A percentile compares a stretch with the other conserved stretches of the same genome.
These are phyloP conservation scores for Pangasius krempfi DNA, from an alignment of 2,797 vertebrate genomes.

Conservation along the genomic window DNA sequence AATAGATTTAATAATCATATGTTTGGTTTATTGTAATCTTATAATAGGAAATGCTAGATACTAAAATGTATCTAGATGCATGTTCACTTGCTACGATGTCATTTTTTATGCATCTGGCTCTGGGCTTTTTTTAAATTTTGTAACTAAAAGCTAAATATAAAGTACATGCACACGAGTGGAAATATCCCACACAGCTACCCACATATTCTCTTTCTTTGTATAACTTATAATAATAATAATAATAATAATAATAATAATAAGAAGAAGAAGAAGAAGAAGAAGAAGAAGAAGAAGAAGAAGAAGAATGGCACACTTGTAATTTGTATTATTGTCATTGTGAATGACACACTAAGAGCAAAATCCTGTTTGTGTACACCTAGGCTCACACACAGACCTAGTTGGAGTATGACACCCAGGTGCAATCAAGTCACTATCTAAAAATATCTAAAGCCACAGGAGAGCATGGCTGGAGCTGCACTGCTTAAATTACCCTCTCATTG, in stretches of 20 bases:
- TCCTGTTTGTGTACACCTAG: slow-evolving; percentile 34
- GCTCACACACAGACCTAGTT: slow-evolving; percentile 25
- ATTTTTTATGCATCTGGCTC: neutral
- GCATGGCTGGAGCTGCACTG: slow-evolving; percentile 27
- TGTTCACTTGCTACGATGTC: neutral
- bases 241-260: neutral
- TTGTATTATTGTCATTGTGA: slow-evolving; percentile 6
- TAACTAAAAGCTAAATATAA: neutral
- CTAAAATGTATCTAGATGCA: neutral
- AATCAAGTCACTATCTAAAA: slow-evolving; percentile 60
- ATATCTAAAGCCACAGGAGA: slow-evolving; percentile 53
- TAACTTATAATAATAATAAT: neutral
- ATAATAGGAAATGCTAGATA: neutral
- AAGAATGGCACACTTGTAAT: neutral
- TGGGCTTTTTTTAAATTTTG: neutral
- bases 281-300: neutral
- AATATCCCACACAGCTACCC: neutral
- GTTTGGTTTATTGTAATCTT: neutral
- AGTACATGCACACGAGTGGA: neutral
- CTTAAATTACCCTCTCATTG: slow-evolving; percentile 58
- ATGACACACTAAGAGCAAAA: neutral
- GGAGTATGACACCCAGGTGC: slow-evolving; percentile 40
- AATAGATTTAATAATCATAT: neutral
- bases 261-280: neutral
- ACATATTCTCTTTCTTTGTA: slow-evolving; percentile 7